A percentile compares a stretch with the other conserved stretches of the same genome.
These are phyloP conservation scores for Didymodactylos carnosus DNA, from an alignment of 2,888 invertebrate genomes.

Conservation along the genomic window DNA sequence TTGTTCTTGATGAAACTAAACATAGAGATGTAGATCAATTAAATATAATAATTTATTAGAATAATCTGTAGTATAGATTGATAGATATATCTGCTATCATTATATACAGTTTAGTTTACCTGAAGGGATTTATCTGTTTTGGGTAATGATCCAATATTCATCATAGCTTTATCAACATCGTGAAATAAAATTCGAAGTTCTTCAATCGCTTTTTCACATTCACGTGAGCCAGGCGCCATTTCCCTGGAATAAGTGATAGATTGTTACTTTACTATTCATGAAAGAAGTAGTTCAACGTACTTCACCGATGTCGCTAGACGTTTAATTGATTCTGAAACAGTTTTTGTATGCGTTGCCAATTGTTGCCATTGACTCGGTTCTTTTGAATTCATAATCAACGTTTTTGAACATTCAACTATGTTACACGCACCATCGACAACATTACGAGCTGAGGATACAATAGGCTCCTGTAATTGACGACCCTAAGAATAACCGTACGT, in stretches of 20 bases:
- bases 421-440: conserved; percentile 66
- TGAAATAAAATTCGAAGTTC: conserved; percentile 27
- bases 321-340: conserved; percentile 87
- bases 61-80: too few species aligned
- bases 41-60: too few species aligned
- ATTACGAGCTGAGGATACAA: conserved; percentile 55
- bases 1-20: neutral
- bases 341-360: conserved; percentile 75
- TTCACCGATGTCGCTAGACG: conserved; percentile 70
- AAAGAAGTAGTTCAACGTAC: too few species aligned
- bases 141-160: neutral
- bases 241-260: conserved; percentile 47
- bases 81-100: too few species aligned
- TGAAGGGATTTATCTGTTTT: neutral
- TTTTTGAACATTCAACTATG: conserved; percentile 74
- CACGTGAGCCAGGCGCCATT: conserved; percentile 81
- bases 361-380: conserved; percentile 84
- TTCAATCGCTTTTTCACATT: conserved; percentile 65
- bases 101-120: too few species aligned
- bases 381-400: conserved; percentile 62
- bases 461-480: conserved; percentile 60
- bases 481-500: too few species aligned
- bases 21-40: neutral
- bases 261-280: too few species aligned
- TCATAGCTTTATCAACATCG: neutral